Conservation (phyloP, 2,888 invertebrate species). For the Pyrochroa serraticornis region DNA sequence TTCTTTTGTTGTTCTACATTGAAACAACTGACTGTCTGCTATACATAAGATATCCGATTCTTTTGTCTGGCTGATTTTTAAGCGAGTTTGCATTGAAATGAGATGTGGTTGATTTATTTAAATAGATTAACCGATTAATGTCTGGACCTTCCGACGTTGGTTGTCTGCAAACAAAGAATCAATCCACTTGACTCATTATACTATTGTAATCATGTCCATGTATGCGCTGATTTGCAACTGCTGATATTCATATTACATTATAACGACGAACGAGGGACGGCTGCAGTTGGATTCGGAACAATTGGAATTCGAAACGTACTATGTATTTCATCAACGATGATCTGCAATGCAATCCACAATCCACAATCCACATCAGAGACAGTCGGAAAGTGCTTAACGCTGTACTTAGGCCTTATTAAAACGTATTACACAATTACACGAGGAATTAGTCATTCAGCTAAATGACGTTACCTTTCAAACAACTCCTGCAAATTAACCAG, state of each 20-base stretch:
- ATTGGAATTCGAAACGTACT: too few species aligned
- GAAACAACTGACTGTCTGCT: conserved; percentile 41
- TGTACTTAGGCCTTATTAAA: too few species aligned
- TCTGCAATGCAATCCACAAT: too few species aligned
- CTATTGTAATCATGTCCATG: conserved; percentile 54
- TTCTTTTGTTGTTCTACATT: conserved; percentile 39
- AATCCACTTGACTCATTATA: conserved; percentile 55
- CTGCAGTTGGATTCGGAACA: too few species aligned
- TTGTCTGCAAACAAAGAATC: conserved; percentile 54
- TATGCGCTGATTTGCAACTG: conserved; percentile 51
- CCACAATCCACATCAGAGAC: too few species aligned
- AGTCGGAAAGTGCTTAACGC: too few species aligned
- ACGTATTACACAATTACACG: too few species aligned
- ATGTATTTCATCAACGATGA: too few species aligned
- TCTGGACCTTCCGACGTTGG: conserved; percentile 50
- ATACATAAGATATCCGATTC: conserved; percentile 43
- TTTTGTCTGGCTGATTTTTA: conserved; percentile 37
- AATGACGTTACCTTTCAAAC: too few species aligned
- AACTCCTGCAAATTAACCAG: too few species aligned
- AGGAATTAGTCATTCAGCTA: too few species aligned
- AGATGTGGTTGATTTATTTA: conserved; percentile 53
- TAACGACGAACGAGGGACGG: conserved; percentile 4
- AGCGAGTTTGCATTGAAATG: conserved; percentile 52
- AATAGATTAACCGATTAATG: conserved; percentile 55
- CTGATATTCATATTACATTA: conserved; percentile 49